Percentiles rank a stretch among this genome's conserved stretches.
Conservation (phyloP, 2,113 vertebrate species). For the Athene cunicularia region DNA sequence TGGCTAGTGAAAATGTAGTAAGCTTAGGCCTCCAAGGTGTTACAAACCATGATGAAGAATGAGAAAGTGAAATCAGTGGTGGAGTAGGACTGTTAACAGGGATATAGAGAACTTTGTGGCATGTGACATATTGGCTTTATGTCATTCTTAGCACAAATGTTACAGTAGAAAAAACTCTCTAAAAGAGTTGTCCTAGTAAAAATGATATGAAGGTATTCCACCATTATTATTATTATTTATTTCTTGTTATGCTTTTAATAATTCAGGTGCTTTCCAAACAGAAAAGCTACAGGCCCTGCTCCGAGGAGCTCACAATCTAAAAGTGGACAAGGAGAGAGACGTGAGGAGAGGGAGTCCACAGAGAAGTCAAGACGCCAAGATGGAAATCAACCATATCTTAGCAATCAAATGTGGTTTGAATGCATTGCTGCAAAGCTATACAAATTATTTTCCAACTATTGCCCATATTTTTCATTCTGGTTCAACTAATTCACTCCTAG, state of each 20-base stretch:
- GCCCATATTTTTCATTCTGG: neutral
- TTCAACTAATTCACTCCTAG: neutral
- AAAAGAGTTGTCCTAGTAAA: slow-evolving; percentile 18
- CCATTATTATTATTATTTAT: slow-evolving; percentile 54
- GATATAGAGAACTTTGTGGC: neutral
- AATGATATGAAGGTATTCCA: slow-evolving; percentile 49
- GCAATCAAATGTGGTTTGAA: neutral
- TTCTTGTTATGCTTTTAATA: slow-evolving; percentile 38
- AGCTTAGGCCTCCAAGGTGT: neutral
- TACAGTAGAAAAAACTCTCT: neutral
- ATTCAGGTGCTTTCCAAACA: slow-evolving; percentile 38
- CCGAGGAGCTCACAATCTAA: slow-evolving; percentile 58
- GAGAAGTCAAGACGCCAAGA: neutral
- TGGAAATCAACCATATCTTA: neutral
- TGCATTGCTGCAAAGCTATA: neutral
- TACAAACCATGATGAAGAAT: neutral
- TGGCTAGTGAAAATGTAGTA: neutral
- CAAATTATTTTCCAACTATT: neutral
- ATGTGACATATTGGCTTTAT: neutral
- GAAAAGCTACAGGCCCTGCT: slow-evolving; percentile 46
- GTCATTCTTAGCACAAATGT: neutral
- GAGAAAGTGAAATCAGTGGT: neutral
- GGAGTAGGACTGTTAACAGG: neutral
- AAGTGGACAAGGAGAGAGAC: neutral
- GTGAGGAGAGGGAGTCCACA: neutral